Conservation (phyloP, 2,113 vertebrate species). For the Anser brachyrhynchus region DNA sequence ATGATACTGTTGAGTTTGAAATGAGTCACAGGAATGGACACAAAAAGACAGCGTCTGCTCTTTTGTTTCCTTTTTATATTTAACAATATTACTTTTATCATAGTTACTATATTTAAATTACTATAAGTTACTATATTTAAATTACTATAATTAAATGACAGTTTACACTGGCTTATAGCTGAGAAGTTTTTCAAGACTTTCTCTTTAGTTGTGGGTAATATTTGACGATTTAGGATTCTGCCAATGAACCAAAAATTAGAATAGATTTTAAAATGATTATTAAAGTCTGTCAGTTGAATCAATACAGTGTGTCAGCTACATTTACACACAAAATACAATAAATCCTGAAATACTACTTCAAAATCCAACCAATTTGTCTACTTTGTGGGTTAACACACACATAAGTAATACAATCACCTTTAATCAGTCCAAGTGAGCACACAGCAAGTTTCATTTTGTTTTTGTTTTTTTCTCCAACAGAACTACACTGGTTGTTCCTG, state of each 20-base stretch:
- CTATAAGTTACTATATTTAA: not conserved
- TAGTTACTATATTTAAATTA: not conserved
- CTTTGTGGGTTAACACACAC: not conserved
- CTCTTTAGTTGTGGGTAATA: not conserved
- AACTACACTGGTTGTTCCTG: not conserved
- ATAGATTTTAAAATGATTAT: conserved; percentile 17
- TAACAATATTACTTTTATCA: not conserved
- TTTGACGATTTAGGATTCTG: conserved; percentile 10
- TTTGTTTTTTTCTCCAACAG: not conserved
- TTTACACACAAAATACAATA: not conserved
- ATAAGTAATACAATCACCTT: not conserved
- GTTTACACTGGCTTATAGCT: not conserved
- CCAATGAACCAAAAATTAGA: conserved; percentile 35
- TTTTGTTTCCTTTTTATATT: not conserved
- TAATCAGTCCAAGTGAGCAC: not conserved
- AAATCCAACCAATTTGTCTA: conserved; percentile 22
- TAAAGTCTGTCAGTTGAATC: conserved; percentile 7
- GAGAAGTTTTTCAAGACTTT: not conserved
- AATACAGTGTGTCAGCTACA: not conserved
- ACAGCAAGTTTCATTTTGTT: not conserved
- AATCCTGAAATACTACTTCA: not conserved
- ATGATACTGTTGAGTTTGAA: not conserved
- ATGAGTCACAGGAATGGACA: not conserved
- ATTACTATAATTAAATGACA: not conserved
- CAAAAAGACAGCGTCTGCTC: not conserved